These are phyloP conservation scores for Eucera pruinosa DNA, from an alignment of 2,888 invertebrate species.

Conservation along the genomic window DNA sequence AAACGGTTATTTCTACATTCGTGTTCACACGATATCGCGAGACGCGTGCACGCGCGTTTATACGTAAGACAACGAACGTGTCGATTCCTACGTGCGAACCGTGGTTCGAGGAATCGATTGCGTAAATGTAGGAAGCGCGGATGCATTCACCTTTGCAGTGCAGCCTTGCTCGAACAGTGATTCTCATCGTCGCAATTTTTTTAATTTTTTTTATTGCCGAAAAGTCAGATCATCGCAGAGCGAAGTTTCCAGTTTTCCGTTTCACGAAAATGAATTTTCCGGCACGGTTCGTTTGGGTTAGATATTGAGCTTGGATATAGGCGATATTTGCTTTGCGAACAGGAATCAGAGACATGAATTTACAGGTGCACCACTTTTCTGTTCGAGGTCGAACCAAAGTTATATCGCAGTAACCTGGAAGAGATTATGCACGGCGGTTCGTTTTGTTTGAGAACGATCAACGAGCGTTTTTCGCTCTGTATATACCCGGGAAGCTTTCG, in stretches of 20 bases:
- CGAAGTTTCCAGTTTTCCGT: not conserved
- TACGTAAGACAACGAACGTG: constrained; percentile 37
- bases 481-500: not conserved
- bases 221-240: not conserved
- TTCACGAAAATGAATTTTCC: not conserved
- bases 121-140: constrained; percentile 82
- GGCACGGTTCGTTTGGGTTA: not conserved
- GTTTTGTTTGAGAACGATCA: not conserved
- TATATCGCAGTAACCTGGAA: not conserved
- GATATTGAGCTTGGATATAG: not conserved
- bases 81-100: constrained; percentile 71
- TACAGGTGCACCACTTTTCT: not conserved
- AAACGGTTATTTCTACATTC: constrained; percentile 69
- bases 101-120: constrained; percentile 76
- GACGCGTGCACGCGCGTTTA: constrained; percentile 32
- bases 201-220: not conserved
- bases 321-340: not conserved
- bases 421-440: too few relatives aligned
- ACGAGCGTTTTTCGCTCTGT: not conserved
- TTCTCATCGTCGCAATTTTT: constrained; percentile 62
- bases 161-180: constrained; percentile 78
- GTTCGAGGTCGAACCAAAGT: not conserved
- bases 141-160: constrained; percentile 81
- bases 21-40: constrained; percentile 62
- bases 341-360: not conserved